Conservation (phyloP, 2,113 vertebrate genomes). For the Patagioenas fasciata region DNA sequence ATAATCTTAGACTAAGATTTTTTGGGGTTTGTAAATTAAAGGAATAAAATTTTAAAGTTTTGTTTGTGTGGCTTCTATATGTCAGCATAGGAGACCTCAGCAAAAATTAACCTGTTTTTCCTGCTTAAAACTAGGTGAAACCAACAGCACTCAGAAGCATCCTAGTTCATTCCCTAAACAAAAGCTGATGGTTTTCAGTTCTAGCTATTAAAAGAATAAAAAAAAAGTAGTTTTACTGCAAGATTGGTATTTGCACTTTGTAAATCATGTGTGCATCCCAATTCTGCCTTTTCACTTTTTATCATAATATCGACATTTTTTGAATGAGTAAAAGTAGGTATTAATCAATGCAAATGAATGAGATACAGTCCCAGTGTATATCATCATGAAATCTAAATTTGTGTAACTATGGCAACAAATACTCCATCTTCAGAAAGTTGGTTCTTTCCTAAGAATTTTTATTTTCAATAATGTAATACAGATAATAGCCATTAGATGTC, state of each 20-base stretch:
- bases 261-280: neutral
- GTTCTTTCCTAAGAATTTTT: neutral
- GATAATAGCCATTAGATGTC: conserved; percentile 58
- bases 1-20: neutral
- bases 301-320: neutral
- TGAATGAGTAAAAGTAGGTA: neutral
- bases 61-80: neutral
- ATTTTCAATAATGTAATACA: neutral
- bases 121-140: neutral
- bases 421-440: neutral
- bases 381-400: neutral
- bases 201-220: neutral
- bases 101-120: neutral
- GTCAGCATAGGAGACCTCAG: neutral
- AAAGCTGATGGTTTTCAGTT: neutral
- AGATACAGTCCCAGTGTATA: neutral
- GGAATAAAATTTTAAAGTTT: neutral
- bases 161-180: neutral
- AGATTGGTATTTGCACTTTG: neutral
- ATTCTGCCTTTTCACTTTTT: neutral
- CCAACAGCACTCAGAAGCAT: neutral
- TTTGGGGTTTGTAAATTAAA: neutral
- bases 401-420: neutral
- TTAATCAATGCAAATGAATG: neutral
- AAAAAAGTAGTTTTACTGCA: neutral